Percentiles rank a stretch among this genome's conserved stretches.
These are phyloP conservation scores for Hormaphis cornu DNA, from an alignment of 1,140 invertebrate genomes.

Conservation along the genomic window DNA sequence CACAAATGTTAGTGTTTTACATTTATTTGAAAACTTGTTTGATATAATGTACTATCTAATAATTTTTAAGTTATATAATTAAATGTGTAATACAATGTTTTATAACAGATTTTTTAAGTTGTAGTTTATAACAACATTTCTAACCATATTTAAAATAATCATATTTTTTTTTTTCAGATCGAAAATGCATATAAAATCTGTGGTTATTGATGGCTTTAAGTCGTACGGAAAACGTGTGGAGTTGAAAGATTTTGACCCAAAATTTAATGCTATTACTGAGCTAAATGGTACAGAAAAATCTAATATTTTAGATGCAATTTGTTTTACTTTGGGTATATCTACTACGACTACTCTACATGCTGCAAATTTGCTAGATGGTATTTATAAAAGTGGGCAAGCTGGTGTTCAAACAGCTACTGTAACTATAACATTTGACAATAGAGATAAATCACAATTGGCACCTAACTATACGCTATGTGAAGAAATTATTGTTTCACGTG, in stretches of 20 bases:
- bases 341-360: constrained; percentile 85
- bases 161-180: constrained; percentile 1
- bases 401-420: constrained; percentile 93
- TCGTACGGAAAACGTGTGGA: constrained; percentile 90
- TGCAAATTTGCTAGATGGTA: constrained; percentile 80
- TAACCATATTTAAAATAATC: too few species aligned
- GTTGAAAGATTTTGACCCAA: constrained; percentile 85
- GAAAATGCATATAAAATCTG: constrained; percentile 88
- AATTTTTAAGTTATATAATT: too few species aligned
- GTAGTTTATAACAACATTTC: too few species aligned
- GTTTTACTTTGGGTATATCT: constrained; percentile 93
- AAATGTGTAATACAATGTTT: too few species aligned
- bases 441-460: constrained; percentile 70
- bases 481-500: constrained; percentile 88
- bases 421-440: constrained; percentile 92
- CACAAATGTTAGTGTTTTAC: too few species aligned
- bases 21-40: too few species aligned
- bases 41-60: too few species aligned
- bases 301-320: constrained; percentile 96
- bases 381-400: constrained; percentile 95
- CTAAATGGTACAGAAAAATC: constrained; percentile 99
- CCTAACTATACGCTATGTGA: constrained; percentile 85
- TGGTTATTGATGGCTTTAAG: constrained; percentile 95
- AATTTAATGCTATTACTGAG: constrained; percentile 98
- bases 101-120: too few species aligned